Conservation (phyloP, 2,797 vertebrate species). For the Spinus pinus region DNA sequence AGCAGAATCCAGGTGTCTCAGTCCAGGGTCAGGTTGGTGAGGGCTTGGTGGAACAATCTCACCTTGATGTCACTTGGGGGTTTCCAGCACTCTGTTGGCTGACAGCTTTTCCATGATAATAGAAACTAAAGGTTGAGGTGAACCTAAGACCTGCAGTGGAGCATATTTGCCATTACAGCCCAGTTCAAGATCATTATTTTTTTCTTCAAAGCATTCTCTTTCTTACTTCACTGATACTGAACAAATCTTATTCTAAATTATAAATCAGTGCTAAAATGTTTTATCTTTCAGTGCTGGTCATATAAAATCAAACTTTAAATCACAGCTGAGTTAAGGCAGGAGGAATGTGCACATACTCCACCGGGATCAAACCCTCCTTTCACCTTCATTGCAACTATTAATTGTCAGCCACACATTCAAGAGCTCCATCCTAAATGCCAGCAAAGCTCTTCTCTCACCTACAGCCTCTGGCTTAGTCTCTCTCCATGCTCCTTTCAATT, state of each 20-base stretch:
- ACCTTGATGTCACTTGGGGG: background rate
- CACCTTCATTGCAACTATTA: background rate
- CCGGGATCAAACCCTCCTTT: background rate
- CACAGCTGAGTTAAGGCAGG: background rate
- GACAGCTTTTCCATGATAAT: background rate
- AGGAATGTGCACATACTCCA: background rate
- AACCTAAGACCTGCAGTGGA: background rate
- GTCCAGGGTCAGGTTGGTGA: background rate
- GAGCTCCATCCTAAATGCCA: background rate
- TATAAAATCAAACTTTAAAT: background rate
- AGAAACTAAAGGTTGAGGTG: background rate
- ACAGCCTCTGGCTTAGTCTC: background rate
- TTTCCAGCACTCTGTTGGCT: background rate
- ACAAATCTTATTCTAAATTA: background rate
- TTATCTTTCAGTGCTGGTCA: background rate
- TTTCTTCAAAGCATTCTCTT: background rate
- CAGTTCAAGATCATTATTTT: background rate
- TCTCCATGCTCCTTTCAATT: background rate
- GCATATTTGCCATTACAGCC: background rate
- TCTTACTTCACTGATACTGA: background rate
- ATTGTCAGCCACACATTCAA: background rate
- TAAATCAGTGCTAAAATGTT: background rate
- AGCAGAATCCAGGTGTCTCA: background rate
- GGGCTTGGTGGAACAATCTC: background rate
- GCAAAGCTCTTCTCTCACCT: background rate